phyloP scores from a whole-genome alignment of 2,888 invertebrate species.

The Myopa testacea region DNA sequence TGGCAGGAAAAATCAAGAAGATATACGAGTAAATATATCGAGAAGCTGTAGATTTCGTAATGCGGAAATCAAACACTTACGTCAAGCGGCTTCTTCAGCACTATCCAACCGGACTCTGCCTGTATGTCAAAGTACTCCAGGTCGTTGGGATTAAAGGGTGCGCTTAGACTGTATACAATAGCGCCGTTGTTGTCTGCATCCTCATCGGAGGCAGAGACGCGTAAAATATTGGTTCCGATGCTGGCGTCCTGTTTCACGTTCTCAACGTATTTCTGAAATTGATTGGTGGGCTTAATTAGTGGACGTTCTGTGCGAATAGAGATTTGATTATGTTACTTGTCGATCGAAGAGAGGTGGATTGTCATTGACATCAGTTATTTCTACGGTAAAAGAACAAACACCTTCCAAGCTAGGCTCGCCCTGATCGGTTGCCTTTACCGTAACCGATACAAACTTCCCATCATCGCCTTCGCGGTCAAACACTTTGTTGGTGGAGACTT shows the following conservation, averaged over 20 bases:
- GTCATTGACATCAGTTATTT: constrained; percentile 97
- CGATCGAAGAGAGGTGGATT: constrained; percentile 95
- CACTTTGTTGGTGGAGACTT: constrained; percentile 94
- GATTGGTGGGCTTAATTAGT: background rate
- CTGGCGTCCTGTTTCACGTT: constrained; percentile 97
- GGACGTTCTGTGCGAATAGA: background rate
- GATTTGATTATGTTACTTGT: constrained; percentile 74
- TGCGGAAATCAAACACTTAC: constrained; percentile 78
- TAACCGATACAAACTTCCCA: constrained; percentile 95
- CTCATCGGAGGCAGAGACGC: constrained; percentile 96
- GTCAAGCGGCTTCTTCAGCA: constrained; percentile 93
- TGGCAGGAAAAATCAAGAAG: constrained; percentile 8
- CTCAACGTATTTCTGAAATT: constrained; percentile 91
- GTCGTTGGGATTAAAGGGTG: constrained; percentile 88
- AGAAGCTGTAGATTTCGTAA: background rate
- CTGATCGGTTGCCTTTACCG: constrained; percentile 97
- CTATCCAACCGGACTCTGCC: constrained; percentile 97
- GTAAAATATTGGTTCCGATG: constrained; percentile 92
- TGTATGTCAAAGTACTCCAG: constrained; percentile 97
- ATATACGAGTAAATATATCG: constrained; percentile 15
- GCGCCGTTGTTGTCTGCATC: constrained; percentile 98
- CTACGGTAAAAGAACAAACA: constrained; percentile 97
- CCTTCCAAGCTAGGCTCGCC: constrained; percentile 98
- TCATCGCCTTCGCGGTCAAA: constrained; percentile 98
- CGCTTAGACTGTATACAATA: constrained; percentile 90